Evolutionary conservation across 2,113 vertebrate species (phyloP), one percentile per base, ranked within the genome.

Genomic region (Paradoxurus hermaphroditus): DNA sequence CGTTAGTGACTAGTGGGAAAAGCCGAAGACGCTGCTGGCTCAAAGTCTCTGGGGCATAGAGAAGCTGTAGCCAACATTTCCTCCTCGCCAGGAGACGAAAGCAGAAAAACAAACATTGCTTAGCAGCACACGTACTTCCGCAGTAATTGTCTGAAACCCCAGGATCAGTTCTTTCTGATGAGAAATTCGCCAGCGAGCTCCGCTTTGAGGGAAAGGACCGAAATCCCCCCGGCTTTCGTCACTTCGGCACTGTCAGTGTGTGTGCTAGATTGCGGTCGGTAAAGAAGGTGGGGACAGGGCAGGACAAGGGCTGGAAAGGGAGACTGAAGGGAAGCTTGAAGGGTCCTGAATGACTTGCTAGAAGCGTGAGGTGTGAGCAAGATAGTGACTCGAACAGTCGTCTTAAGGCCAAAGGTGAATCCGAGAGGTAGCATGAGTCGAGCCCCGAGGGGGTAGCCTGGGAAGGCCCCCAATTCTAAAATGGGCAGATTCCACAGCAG

Each of bases 21-120:
- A 90, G 62, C 79, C 90, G 81, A 18, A 78, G 39, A 56, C 67
- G 70, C 82, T 44, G 70, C 82, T 44, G 14, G 41, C 90, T 67
- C 90, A 73, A 84, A 75, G 68, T 82, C 92, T 93, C 86, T 16
- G 16, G 89, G 86, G 86, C 86, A 41, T 29, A 62, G 41, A 83
- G 27, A 90, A 41, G 59, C 79, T 93, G 59, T 46, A 39, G 90
- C 70, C 91, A 85, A 65, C 4, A 12, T 73, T 96, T 90, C 39
- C 46, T 92, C 19, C 75, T 95, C 77, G 53, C 96, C 46, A 89
- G 90, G 95, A 94, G 93, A 93, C 85, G n/a, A 44, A 79, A 85
- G 27, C 89, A 93, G 94, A 88, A 89, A 96, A 95, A 56, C 75
- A 94, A 95, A 90, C 79, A 86, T 12, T 72, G 36, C 36, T 85